Evolutionary conservation across 1,140 invertebrate genomes (phyloP), one percentile per base, ranked within the genome.

Genomic region (Trinorchestia longiramus): DNA sequence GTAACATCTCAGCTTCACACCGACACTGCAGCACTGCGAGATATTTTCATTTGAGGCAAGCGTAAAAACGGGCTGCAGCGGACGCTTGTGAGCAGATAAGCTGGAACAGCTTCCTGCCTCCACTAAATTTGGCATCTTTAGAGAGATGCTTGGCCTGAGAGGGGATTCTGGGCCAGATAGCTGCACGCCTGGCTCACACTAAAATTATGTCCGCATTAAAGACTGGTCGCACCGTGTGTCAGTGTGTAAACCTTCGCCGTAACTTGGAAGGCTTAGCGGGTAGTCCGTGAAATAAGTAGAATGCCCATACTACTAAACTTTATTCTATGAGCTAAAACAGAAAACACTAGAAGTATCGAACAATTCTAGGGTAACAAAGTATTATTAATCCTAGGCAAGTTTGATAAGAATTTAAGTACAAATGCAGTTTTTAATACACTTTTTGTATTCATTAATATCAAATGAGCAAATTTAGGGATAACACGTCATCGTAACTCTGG

Each of bases 111-210:
- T 91, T 91, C 43, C 41, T 91, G 88, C 19, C 41, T 23, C 88
- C 43, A 91, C 88, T 91, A 91, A 91, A 91, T 91, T 91, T 91
- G 19, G 88, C 41, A 42, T 43, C 88, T 91, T 91, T 44, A 91
- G 41, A 28, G 88, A 91, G 88, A 91, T 42, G 43, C 88, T 42
- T 36, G 62, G 11, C 62, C 62, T 77, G 62, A 77, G 62, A 36
- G 62, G 62, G 28, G 62, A 77, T 77, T 11, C 28, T 77, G 62
- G 3, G 62, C 28, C 28, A 3, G 62, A 77, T 77, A 77, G 62
- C 62, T 23, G 62, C 47, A 19, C 6, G 47, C 6, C 47, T 6
- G 47, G 47, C 62, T 36, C 62, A 23, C 62, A 77, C 28, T 28
- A 36, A 36, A 36, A 77, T 77, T 15, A 77, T 77, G 62, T 77